These are phyloP conservation scores for Myotis yumanensis DNA, from an alignment of 2,113 vertebrate genomes.

Conservation along the genomic window DNA sequence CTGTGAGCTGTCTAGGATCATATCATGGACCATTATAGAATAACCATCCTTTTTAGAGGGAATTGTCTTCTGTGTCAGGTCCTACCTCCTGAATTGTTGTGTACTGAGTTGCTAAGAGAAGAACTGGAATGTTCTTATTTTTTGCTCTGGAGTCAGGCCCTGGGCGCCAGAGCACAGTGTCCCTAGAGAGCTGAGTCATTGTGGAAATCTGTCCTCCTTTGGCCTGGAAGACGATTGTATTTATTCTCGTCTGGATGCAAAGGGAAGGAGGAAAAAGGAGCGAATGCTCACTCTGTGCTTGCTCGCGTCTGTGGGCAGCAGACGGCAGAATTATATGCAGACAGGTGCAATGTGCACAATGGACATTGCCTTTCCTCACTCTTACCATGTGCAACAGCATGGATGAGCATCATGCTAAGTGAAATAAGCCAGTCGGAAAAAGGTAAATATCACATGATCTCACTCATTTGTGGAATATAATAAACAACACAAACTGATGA, in stretches of 20 bases:
- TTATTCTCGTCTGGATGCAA: background rate
- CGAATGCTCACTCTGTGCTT: background rate
- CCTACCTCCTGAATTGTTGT: background rate
- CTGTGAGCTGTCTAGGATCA: background rate
- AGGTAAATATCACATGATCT: no score
- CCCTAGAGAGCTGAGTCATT: background rate
- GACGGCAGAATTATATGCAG: background rate
- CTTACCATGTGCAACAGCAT: no score
- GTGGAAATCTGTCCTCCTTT: background rate
- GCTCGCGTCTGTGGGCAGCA: background rate
- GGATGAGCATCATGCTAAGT: no score
- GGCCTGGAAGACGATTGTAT: background rate
- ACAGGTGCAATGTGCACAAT: background rate
- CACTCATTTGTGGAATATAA: no score
- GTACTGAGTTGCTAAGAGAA: background rate
- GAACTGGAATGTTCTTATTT: background rate
- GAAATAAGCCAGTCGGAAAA: no score
- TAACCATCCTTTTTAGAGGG: background rate
- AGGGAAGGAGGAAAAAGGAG: background rate
- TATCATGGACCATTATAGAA: background rate
- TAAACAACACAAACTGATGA: no score
- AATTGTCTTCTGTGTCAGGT: background rate
- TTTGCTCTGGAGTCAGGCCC: background rate
- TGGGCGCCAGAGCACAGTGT: background rate
- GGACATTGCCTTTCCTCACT: no score